These are phyloP conservation scores for Cephalotes varians DNA, from an alignment of 2,888 invertebrate species.

Conservation along the genomic window DNA sequence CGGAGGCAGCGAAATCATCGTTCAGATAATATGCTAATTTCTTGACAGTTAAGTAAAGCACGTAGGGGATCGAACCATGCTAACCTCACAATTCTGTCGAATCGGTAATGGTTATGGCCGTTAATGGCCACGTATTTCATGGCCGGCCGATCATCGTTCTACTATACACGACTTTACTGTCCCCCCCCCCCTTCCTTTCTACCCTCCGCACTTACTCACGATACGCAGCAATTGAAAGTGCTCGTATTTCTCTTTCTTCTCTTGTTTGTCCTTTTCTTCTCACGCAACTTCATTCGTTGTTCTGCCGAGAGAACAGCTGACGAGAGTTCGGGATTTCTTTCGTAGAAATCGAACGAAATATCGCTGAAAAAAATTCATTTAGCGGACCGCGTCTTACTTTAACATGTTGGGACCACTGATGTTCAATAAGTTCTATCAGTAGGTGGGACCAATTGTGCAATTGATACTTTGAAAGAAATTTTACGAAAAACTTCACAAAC, in stretches of 20 bases:
- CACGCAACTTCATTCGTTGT: conserved; percentile 60
- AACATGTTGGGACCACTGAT: too few relatives aligned
- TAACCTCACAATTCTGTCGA: conserved; percentile 79
- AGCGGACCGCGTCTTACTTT: not conserved
- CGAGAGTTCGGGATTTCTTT: conserved; percentile 9
- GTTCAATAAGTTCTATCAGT: too few relatives aligned
- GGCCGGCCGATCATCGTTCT: conserved; percentile 71
- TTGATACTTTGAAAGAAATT: not conserved
- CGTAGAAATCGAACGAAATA: conserved; percentile 7
- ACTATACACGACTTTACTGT: conserved; percentile 50
- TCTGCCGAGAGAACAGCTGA: conserved; percentile 15
- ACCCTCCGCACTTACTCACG: conserved; percentile 48
- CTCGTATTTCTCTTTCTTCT: not conserved
- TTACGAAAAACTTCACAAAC: not conserved
- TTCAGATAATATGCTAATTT: conserved; percentile 78
- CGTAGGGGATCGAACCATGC: conserved; percentile 67
- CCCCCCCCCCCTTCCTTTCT: not conserved
- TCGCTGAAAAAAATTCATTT: not conserved
- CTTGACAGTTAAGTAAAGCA: conserved; percentile 76
- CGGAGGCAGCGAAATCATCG: conserved; percentile 67
- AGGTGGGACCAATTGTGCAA: not conserved
- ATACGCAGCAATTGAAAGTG: conserved; percentile 60
- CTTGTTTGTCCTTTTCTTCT: conserved; percentile 55
- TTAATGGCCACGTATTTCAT: conserved; percentile 83
- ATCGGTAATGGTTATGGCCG: conserved; percentile 84